Evolutionary conservation across 2,797 vertebrate genomes (phyloP).

Genomic region (Discoglossus pictus): DNA sequence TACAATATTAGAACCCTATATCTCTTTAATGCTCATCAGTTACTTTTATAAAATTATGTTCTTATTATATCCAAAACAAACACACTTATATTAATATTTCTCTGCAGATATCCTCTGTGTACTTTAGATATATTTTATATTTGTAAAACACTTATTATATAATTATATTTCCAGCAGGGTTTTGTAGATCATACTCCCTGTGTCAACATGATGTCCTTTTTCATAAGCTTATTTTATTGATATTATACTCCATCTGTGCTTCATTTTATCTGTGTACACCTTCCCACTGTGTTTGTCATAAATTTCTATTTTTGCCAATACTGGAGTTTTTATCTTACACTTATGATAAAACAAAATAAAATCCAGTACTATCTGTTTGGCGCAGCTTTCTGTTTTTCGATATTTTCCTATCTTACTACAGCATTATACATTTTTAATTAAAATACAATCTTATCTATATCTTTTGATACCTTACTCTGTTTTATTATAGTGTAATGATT

Average conservation of each 20-base stretch:
- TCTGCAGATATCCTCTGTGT: too few relatives aligned
- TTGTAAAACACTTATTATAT: too few relatives aligned
- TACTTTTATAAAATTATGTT: too few relatives aligned
- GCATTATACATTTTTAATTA: constrained; percentile 7
- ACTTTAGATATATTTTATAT: too few relatives aligned
- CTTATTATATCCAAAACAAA: too few relatives aligned
- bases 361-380: neutral
- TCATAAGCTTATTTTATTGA: constrained; percentile 35
- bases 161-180: constrained; percentile 3
- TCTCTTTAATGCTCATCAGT: too few relatives aligned
- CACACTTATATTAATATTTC: too few relatives aligned
- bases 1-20: too few relatives aligned
- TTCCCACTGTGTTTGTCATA: constrained; percentile 28
- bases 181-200: constrained; percentile 12
- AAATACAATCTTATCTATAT: neutral
- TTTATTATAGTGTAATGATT: too few relatives aligned
- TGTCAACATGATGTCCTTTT: constrained; percentile 31
- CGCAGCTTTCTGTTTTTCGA: too few relatives aligned
- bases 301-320: constrained; percentile 21
- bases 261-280: constrained; percentile 19
- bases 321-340: constrained; percentile 17
- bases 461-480: too few relatives aligned
- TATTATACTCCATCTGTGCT: constrained; percentile 8
- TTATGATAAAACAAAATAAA: constrained; percentile 30
- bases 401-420: too few relatives aligned